A percentile compares a stretch with the other conserved stretches of the same genome.
These are phyloP conservation scores for Drosophila pseudoananassae DNA, from an alignment of 1,140 invertebrate species.

Conservation along the genomic window DNA sequence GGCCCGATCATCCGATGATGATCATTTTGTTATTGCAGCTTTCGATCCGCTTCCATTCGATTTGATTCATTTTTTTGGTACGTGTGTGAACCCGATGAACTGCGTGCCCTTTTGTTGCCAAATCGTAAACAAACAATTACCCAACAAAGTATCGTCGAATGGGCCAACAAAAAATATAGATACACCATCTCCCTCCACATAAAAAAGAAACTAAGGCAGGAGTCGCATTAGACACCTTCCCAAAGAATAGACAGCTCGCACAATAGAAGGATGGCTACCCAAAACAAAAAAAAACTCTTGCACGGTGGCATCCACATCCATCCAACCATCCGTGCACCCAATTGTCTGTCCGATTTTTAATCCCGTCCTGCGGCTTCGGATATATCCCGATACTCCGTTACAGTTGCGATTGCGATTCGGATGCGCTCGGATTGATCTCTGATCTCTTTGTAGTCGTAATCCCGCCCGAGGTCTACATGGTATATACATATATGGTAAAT, in stretches of 20 bases:
- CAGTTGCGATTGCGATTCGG: slow-evolving; percentile 57
- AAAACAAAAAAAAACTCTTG: slow-evolving; percentile 33
- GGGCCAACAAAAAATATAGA: slow-evolving; percentile 46
- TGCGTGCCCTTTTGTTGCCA: slow-evolving; percentile 72
- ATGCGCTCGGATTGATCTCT: slow-evolving; percentile 62
- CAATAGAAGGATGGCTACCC: slow-evolving; percentile 44
- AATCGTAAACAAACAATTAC: slow-evolving; percentile 80
- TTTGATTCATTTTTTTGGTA: slow-evolving; percentile 71
- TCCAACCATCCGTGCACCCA: slow-evolving; percentile 20
- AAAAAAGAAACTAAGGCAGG: slow-evolving; percentile 3
- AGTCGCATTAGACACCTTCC: slow-evolving; percentile 66
- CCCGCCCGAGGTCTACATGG: slow-evolving; percentile 3
- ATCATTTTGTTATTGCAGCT: slow-evolving; percentile 75
- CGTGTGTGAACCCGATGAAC: slow-evolving; percentile 75
- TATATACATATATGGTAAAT: not conserved
- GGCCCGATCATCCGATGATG: slow-evolving; percentile 42
- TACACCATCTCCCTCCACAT: slow-evolving; percentile 15
- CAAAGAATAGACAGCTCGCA: slow-evolving; percentile 24
- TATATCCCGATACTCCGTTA: slow-evolving; percentile 69
- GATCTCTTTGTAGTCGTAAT: slow-evolving; percentile 52
- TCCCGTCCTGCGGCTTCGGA: slow-evolving; percentile 70
- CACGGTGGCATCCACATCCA: slow-evolving; percentile 68
- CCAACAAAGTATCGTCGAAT: slow-evolving; percentile 66
- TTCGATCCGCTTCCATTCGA: slow-evolving; percentile 34
- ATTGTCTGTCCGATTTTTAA: slow-evolving; percentile 60